Conservation (phyloP, 1,140 invertebrate species). For the Intoshia linei region DNA sequence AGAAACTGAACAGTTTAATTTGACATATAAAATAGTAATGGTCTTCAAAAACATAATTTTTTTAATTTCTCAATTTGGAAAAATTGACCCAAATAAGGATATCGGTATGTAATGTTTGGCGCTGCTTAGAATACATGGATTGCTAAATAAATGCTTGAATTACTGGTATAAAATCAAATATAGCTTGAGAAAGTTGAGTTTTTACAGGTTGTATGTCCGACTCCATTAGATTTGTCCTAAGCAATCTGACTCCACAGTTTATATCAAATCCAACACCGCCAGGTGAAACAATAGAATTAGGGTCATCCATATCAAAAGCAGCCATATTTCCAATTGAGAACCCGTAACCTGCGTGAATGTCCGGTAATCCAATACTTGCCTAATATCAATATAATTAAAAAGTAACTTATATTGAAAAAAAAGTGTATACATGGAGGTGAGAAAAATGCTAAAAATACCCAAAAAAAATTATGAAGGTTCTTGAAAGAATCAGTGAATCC, state of each 20-base stretch:
- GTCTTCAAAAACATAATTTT: too few relatives aligned
- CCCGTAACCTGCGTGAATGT: slow-evolving; percentile 93
- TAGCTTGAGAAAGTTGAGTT: slow-evolving; percentile 74
- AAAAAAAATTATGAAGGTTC: slow-evolving; percentile 1
- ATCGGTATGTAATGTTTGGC: too few relatives aligned
- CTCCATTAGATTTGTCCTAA: slow-evolving; percentile 61
- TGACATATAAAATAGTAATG: too few relatives aligned
- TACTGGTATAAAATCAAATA: slow-evolving; percentile 98
- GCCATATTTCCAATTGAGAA: slow-evolving; percentile 99
- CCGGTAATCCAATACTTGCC: slow-evolving; percentile 47
- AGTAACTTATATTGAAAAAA: neutral
- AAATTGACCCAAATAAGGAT: slow-evolving; percentile 7
- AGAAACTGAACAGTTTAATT: too few relatives aligned
- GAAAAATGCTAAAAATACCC: too few relatives aligned
- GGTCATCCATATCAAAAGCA: slow-evolving; percentile 77
- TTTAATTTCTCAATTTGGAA: too few relatives aligned
- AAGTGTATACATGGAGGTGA: neutral
- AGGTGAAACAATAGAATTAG: slow-evolving; percentile 68
- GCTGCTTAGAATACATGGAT: too few relatives aligned
- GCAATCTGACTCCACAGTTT: slow-evolving; percentile 72
- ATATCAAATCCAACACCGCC: slow-evolving; percentile 97
- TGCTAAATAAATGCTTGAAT: too few relatives aligned
- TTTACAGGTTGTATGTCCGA: slow-evolving; percentile 74
- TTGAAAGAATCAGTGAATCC: neutral
- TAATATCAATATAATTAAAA: slow-evolving; percentile 6